Percentiles rank a stretch among this genome's conserved stretches.
Evolutionary conservation across 1,140 invertebrate species (phyloP).

Genomic region (Arctopsyche grandis): DNA sequence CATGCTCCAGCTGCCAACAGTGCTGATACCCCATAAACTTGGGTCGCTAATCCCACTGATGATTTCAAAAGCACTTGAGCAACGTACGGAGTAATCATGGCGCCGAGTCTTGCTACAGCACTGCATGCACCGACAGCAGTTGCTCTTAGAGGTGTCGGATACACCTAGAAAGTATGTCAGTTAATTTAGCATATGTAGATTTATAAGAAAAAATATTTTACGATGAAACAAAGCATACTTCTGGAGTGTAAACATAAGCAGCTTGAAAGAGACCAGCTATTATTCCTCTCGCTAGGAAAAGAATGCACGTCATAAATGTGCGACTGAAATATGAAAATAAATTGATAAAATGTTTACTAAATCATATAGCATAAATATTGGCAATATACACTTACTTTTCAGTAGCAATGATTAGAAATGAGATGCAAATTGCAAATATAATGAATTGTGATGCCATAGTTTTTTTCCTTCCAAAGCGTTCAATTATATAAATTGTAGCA

Average conservation of each 20-base stretch:
- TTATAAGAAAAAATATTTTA: conserved; percentile 1
- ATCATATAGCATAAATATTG: no score
- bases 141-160: conserved; percentile 88
- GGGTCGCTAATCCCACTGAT: conserved; percentile 77
- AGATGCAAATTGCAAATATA: conserved; percentile 84
- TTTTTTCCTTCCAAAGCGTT: conserved; percentile 88
- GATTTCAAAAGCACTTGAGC: conserved; percentile 86
- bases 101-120: conserved; percentile 89
- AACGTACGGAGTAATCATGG: conserved; percentile 92
- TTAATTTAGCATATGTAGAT: background rate
- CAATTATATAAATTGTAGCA: conserved; percentile 91
- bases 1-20: conserved; percentile 78
- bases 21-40: conserved; percentile 78
- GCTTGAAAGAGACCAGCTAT: conserved; percentile 95
- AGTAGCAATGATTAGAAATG: conserved; percentile 81
- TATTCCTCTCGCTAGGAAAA: conserved; percentile 91
- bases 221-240: conserved; percentile 73
- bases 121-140: conserved; percentile 91
- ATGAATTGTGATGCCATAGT: conserved; percentile 96
- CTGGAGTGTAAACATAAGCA: conserved; percentile 95
- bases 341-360: background rate
- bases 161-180: conserved; percentile 63
- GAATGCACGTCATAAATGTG: conserved; percentile 80
- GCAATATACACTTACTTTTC: conserved; percentile 75
- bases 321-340: conserved; percentile 69